These are phyloP conservation scores for Narcine bancroftii DNA, from an alignment of 2,113 vertebrate genomes.

Conservation along the genomic window DNA sequence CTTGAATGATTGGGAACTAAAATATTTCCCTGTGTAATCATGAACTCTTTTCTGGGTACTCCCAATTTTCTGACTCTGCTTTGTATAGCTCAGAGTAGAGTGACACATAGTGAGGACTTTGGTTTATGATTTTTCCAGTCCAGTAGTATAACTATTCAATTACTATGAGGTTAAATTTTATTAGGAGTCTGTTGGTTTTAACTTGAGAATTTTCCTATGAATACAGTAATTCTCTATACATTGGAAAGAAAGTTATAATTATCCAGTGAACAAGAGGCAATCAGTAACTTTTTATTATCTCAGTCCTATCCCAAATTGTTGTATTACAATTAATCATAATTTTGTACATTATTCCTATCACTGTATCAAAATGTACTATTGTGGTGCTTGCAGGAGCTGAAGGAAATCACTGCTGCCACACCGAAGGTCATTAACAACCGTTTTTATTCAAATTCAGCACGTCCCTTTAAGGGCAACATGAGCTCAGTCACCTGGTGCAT, in stretches of 20 bases:
- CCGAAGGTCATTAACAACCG: too few species aligned
- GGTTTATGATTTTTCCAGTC: background rate
- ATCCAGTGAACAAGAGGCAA: background rate
- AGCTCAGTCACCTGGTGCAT: too few species aligned
- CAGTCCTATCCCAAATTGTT: background rate
- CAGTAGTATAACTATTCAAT: background rate
- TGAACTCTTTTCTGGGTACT: background rate
- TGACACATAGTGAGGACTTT: background rate
- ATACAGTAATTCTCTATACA: background rate
- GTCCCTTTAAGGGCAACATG: too few species aligned
- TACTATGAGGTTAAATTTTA: background rate
- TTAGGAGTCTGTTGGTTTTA: background rate
- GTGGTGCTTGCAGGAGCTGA: too few species aligned
- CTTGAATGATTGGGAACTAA: background rate
- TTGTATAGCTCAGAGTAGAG: background rate
- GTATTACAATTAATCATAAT: too few species aligned
- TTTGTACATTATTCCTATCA: too few species aligned
- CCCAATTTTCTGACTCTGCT: background rate
- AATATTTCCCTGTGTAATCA: background rate
- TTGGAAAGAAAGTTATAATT: background rate
- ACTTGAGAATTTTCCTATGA: background rate
- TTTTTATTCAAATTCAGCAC: too few species aligned
- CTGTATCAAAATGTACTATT: too few species aligned
- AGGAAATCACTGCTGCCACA: too few species aligned
- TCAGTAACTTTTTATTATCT: background rate